phyloP scores from a whole-genome alignment of 2,888 invertebrate species.

The Zeuzera pyrina region DNA sequence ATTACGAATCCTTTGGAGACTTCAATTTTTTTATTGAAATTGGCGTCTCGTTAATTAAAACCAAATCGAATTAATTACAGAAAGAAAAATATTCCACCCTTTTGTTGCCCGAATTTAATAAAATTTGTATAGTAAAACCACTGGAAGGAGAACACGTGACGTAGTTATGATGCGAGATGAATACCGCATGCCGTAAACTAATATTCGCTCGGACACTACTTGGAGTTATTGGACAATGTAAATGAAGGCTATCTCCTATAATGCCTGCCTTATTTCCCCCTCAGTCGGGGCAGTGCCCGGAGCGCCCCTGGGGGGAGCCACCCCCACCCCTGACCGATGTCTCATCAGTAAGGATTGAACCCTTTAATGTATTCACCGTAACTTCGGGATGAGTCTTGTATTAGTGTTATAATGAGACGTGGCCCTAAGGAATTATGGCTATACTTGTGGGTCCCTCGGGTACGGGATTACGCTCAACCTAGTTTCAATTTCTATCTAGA shows the following conservation, averaged over 20 bases:
- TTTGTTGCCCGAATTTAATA: conserved; percentile 25
- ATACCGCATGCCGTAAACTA: conserved; percentile 62
- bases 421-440: conserved; percentile 70
- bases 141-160: conserved; percentile 8
- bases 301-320: conserved; percentile 49
- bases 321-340: conserved; percentile 58
- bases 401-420: conserved; percentile 73
- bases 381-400: conserved; percentile 73
- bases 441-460: conserved; percentile 60
- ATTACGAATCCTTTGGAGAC: conserved; percentile 58
- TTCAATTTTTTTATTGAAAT: conserved; percentile 56
- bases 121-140: too few species aligned
- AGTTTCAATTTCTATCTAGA: conserved; percentile 60
- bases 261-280: conserved; percentile 68
- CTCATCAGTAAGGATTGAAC: conserved; percentile 73
- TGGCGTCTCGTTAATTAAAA: conserved; percentile 64
- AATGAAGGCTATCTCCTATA: conserved; percentile 73
- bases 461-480: conserved; percentile 57
- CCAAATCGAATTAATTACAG: conserved; percentile 64
- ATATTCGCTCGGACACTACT: conserved; percentile 72
- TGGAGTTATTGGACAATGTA: conserved; percentile 75
- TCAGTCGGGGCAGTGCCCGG: conserved; percentile 53
- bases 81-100: conserved; percentile 50
- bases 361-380: conserved; percentile 73
- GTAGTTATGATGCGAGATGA: conserved; percentile 10